phyloP scores from a whole-genome alignment of 1,140 invertebrate species.

The Drosophila arizonae region DNA sequence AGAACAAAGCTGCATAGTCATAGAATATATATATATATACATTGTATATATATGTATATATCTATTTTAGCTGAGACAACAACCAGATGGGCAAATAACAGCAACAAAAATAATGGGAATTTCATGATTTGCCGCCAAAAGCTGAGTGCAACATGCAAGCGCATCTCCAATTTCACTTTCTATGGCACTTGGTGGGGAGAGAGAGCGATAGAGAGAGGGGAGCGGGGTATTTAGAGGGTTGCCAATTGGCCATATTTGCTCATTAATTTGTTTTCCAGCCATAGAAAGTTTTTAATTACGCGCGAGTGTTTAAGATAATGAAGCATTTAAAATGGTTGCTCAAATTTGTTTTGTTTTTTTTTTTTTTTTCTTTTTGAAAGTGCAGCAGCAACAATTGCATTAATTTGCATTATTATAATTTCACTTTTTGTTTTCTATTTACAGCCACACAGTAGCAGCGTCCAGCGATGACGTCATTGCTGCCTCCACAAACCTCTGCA shows the following conservation, averaged over 20 bases:
- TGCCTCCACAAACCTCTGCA: constrained; percentile 56
- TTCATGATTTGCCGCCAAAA: constrained; percentile 32
- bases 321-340: constrained; percentile 70
- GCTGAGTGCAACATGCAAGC: constrained; percentile 46
- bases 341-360: not conserved
- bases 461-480: constrained; percentile 58
- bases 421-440: constrained; percentile 3
- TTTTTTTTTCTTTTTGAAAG: constrained; percentile 46
- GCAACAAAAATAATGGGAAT: constrained; percentile 10
- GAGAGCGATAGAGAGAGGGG: not conserved
- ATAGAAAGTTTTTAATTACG: constrained; percentile 76
- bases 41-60: constrained; percentile 9
- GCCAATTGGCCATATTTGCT: constrained; percentile 5
- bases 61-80: constrained; percentile 7
- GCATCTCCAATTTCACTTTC: constrained; percentile 71
- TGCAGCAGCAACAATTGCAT: constrained; percentile 35
- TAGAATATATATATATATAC: not conserved
- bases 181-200: constrained; percentile 26
- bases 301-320: constrained; percentile 64
- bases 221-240: not conserved
- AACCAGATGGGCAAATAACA: not conserved
- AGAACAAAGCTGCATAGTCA: constrained; percentile 15
- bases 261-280: constrained; percentile 56
- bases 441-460: constrained; percentile 9
- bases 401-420: constrained; percentile 20